These are phyloP conservation scores for Nemurella pictetii DNA, from an alignment of 2,888 invertebrate species.

Conservation along the genomic window DNA sequence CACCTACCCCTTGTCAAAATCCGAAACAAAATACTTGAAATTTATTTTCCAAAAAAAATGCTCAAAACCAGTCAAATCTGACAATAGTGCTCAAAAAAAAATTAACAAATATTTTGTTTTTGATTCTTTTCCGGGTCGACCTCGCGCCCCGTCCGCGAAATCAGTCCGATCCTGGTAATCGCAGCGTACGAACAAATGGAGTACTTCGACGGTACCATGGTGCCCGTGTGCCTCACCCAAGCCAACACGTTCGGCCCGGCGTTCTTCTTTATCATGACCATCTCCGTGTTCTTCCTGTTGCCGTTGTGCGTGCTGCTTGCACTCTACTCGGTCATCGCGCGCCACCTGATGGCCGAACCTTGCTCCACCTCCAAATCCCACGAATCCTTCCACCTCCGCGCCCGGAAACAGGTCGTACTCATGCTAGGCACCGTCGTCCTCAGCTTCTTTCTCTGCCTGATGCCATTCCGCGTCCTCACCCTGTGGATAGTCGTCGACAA, in stretches of 20 bases:
- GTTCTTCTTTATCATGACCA: conserved; percentile 75
- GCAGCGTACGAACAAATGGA: conserved; percentile 71
- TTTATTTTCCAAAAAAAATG: too few relatives aligned
- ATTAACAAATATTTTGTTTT: conserved; percentile 27
- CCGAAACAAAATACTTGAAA: conserved; percentile 11
- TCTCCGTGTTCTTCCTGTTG: conserved; percentile 76
- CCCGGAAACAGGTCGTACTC: conserved; percentile 79
- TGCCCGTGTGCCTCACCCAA: conserved; percentile 77
- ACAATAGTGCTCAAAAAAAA: not conserved
- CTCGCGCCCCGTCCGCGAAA: not conserved
- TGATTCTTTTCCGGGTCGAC: conserved; percentile 14
- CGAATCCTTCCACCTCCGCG: conserved; percentile 70
- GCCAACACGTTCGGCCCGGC: conserved; percentile 76
- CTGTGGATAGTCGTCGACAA: conserved; percentile 81
- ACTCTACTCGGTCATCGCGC: conserved; percentile 82
- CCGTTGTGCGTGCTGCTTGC: conserved; percentile 78
- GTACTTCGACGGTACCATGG: conserved; percentile 70
- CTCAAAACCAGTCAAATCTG: too few relatives aligned
- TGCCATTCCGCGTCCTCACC: conserved; percentile 82
- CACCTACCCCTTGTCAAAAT: not conserved
- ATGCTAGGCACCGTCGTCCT: conserved; percentile 87
- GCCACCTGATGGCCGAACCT: conserved; percentile 68
- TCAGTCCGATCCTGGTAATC: conserved; percentile 52
- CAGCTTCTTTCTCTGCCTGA: conserved; percentile 84
- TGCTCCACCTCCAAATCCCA: conserved; percentile 59